Conservation (phyloP, 1,140 invertebrate species). For the Tetramorium simillimum region DNA sequence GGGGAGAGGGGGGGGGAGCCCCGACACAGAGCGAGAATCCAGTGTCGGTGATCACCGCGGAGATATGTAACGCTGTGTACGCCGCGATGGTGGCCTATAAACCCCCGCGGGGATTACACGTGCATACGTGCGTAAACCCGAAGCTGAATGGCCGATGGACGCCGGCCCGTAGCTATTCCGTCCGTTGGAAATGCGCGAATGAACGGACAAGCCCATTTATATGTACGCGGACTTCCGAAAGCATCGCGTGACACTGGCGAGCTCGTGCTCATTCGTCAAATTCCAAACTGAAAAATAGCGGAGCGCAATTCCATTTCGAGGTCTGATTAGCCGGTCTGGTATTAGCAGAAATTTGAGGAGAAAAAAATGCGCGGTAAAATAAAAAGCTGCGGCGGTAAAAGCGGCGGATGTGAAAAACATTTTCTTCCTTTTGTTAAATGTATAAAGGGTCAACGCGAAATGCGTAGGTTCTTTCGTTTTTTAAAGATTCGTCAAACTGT, state of each 20-base stretch:
- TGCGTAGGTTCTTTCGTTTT: neutral
- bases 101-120: constrained; percentile 81
- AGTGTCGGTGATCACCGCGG: constrained; percentile 63
- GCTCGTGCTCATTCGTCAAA: constrained; percentile 40
- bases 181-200: constrained; percentile 64
- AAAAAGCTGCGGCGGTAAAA: neutral
- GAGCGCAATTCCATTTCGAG: constrained; percentile 18
- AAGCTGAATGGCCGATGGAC: constrained; percentile 65
- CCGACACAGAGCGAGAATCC: constrained; percentile 61
- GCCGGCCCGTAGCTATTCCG: constrained; percentile 58
- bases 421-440: neutral
- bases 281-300: constrained; percentile 43
- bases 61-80: constrained; percentile 71
- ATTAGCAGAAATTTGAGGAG: neutral
- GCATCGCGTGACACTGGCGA: constrained; percentile 32
- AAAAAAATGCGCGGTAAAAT: neutral
- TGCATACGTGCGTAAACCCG: constrained; percentile 75
- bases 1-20: constrained; percentile 49
- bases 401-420: neutral
- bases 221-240: constrained; percentile 50
- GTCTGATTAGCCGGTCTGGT: constrained; percentile 36
- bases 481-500: neutral
- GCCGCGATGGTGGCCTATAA: constrained; percentile 79
- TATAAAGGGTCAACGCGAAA: neutral
- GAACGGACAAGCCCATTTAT: constrained; percentile 55